phyloP scores from a whole-genome alignment of 2,797 vertebrate species.

The Galago senegalensis region DNA sequence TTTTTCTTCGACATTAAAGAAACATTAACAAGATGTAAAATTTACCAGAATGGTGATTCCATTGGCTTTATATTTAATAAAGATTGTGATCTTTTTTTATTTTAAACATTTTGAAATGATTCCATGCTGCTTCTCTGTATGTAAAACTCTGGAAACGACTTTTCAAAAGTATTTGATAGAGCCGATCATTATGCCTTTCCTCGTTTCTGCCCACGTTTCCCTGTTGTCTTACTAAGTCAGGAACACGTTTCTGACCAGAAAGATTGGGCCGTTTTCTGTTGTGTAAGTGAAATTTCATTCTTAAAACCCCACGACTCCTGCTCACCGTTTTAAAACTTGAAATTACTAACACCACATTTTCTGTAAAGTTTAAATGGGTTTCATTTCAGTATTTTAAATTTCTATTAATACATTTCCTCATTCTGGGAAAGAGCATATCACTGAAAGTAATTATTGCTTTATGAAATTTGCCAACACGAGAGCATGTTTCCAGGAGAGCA shows the following conservation, averaged over 20 bases:
- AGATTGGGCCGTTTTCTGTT: slow-evolving; percentile 84
- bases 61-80: slow-evolving; percentile 12
- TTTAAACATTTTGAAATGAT: slow-evolving; percentile 5
- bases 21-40: slow-evolving; percentile 11
- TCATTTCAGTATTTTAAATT: slow-evolving; percentile 69
- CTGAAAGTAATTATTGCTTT: slow-evolving; percentile 1
- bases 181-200: slow-evolving; percentile 24
- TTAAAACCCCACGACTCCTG: slow-evolving; percentile 58
- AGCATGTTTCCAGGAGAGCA: neutral
- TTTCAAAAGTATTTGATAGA: slow-evolving; percentile 13
- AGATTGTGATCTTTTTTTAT: slow-evolving; percentile 20
- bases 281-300: slow-evolving; percentile 84
- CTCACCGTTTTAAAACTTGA: slow-evolving; percentile 45
- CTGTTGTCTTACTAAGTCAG: slow-evolving; percentile 74
- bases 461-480: neutral
- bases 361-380: slow-evolving; percentile 58
- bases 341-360: slow-evolving; percentile 79
- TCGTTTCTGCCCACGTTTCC: slow-evolving; percentile 27
- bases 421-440: neutral
- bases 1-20: neutral
- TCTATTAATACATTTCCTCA: slow-evolving; percentile 56
- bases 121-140: neutral
- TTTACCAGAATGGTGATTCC: slow-evolving; percentile 28
- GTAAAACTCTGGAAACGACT: neutral
- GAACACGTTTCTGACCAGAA: slow-evolving; percentile 83